Conservation (phyloP, 1,140 invertebrate species). For the Vollenhovia emeryi region DNA sequence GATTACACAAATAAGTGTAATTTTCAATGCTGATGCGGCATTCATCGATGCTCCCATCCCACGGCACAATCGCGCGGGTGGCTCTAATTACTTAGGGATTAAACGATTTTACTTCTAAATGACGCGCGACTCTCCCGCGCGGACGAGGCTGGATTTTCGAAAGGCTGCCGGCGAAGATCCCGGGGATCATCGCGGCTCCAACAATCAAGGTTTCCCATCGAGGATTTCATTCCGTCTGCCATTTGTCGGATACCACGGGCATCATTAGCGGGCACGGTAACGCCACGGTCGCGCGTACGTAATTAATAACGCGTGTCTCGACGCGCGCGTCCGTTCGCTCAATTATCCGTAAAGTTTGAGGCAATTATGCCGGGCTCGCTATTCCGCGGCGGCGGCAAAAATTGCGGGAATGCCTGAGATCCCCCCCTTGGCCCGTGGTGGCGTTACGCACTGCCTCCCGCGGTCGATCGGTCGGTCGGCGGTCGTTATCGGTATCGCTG, state of each 20-base stretch:
- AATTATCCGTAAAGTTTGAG: slow-evolving; percentile 54
- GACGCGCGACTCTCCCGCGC: neutral
- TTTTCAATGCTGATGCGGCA: neutral
- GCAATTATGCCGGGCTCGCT: slow-evolving; percentile 27
- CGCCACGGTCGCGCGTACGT: slow-evolving; percentile 45
- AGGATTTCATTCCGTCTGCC: slow-evolving; percentile 42
- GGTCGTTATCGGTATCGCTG: slow-evolving; percentile 71
- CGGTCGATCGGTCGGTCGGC: slow-evolving; percentile 13
- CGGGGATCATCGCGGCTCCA: neutral
- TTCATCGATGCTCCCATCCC: neutral
- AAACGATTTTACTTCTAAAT: neutral
- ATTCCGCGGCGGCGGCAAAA: slow-evolving; percentile 38
- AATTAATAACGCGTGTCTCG: slow-evolving; percentile 53
- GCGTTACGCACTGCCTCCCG: slow-evolving; percentile 50
- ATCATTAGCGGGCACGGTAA: slow-evolving; percentile 27
- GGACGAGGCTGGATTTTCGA: neutral
- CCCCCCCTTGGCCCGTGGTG: slow-evolving; percentile 6
- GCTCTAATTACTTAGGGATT: neutral
- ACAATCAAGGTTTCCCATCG: slow-evolving; percentile 25
- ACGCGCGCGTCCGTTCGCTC: slow-evolving; percentile 39
- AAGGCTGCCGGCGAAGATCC: neutral
- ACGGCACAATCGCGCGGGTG: neutral
- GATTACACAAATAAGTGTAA: neutral
- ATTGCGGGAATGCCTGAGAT: slow-evolving; percentile 58
- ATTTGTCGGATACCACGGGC: slow-evolving; percentile 25